Percentiles rank a stretch among this genome's conserved stretches.
Evolutionary conservation across 2,888 invertebrate genomes (phyloP).

Genomic region (Tryphoninae sp.): DNA sequence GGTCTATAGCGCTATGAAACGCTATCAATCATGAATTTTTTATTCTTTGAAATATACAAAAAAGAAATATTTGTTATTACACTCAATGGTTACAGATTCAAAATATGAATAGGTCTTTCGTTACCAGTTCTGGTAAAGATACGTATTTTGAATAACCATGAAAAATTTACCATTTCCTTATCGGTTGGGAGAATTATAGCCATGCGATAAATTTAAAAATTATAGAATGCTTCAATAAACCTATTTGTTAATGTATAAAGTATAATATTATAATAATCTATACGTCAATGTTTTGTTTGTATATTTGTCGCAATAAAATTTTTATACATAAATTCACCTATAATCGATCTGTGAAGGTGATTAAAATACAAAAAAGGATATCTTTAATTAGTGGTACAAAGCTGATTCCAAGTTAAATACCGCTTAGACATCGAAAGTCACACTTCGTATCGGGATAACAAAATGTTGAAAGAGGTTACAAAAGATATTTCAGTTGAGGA

Average conservation of each 20-base stretch:
- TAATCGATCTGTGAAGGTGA: no score
- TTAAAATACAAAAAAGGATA: no score
- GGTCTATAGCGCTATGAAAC: background rate
- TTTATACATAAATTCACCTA: constrained; percentile 22
- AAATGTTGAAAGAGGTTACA: no score
- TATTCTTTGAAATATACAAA: constrained; percentile 1
- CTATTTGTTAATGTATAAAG: constrained; percentile 45
- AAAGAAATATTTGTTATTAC: constrained; percentile 23
- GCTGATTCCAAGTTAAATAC: no score
- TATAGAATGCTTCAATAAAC: background rate
- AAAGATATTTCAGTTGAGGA: no score
- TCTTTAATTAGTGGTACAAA: no score
- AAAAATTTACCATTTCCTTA: constrained; percentile 33
- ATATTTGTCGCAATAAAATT: constrained; percentile 61
- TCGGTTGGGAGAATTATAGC: background rate
- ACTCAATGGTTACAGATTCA: constrained; percentile 7
- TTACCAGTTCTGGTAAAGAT: constrained; percentile 19
- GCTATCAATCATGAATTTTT: constrained; percentile 26
- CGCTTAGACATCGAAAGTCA: no score
- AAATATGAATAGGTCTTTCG: background rate
- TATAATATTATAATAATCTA: constrained; percentile 27
- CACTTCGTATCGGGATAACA: no score
- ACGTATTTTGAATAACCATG: constrained; percentile 23
- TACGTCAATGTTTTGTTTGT: constrained; percentile 53
- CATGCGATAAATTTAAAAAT: constrained; percentile 26